These are phyloP conservation scores for Polyodon spathula DNA, from an alignment of 2,113 vertebrate genomes.

Conservation along the genomic window DNA sequence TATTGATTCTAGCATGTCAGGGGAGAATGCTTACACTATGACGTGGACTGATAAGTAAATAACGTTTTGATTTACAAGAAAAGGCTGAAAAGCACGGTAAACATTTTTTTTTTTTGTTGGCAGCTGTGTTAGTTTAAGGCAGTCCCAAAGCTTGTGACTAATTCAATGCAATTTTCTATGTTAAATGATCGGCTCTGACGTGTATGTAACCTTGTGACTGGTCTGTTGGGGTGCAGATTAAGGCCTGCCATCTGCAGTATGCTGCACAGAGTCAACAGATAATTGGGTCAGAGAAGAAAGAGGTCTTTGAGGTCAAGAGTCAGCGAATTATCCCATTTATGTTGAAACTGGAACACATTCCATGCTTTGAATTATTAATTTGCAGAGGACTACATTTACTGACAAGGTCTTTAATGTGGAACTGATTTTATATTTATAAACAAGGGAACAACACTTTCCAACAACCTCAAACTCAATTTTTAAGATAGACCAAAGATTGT, in stretches of 20 bases:
- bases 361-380: not conserved
- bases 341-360: not conserved
- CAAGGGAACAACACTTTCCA: too few species aligned
- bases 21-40: not conserved
- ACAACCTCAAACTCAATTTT: too few species aligned
- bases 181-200: too few species aligned
- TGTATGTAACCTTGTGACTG: constrained; percentile 6
- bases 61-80: not conserved
- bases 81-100: not conserved
- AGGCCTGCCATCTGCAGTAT: constrained; percentile 11
- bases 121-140: not conserved
- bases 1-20: constrained; percentile 2
- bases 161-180: not conserved
- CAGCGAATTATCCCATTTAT: not conserved
- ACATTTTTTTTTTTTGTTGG: not conserved
- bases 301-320: not conserved
- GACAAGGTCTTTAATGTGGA: too few species aligned
- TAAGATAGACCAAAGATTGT: too few species aligned
- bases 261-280: constrained; percentile 4
- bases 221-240: constrained; percentile 7
- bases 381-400: too few species aligned
- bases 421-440: too few species aligned
- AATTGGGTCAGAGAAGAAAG: constrained; percentile 1
- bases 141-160: not conserved
- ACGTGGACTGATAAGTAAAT: not conserved